Evolutionary conservation across 2,113 vertebrate genomes (phyloP), one percentile per base, ranked within the genome.

Genomic region (Merops nubicus): DNA sequence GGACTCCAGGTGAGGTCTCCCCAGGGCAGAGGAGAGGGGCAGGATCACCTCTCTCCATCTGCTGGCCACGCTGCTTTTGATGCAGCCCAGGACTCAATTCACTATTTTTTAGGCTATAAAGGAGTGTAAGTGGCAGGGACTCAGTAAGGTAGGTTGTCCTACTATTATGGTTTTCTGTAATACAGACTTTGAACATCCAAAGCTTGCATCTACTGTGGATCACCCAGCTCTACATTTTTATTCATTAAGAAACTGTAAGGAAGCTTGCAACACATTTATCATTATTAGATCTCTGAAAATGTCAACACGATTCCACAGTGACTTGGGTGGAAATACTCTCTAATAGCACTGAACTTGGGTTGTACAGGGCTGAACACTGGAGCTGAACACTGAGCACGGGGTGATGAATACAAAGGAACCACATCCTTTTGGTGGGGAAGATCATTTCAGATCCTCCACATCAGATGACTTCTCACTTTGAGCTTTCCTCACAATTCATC

Each of bases 211-310:
- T 31, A 62, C 33, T 48, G 6, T 81, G 54, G 91, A 76, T 93
- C 78, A 70, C 11, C 6, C 33, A 67, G 67, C 70, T 83, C 47
- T 85, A 50, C 70, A 36, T 88, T 96, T 96, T 80, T 51, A 47
- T 26, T 80, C 9, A 4, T 85, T 94, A 88, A 69, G 78, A 87
- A 96, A 43, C 43, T 73, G 33, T 85, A 83, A 94, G 83, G 74
- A 62, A 77, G 8, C 65, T 85, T 85, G 40, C 43, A 82, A 38
- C 42, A 36, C 50, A 88, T 96, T 94, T 90, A 74, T 93, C 56
- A 69, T 74, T 18, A 47, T 88, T 80, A 94, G 45, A 62, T 96
- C 54, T 86, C 70, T 90, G 82, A 93, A 96, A 93, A 90, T 86
- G 62, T 62, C 70, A 60, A 31, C 34, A 77, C 22, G 45, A 15